Evolutionary conservation across 2,888 invertebrate species (phyloP).

Genomic region (Eupithecia vulgata): DNA sequence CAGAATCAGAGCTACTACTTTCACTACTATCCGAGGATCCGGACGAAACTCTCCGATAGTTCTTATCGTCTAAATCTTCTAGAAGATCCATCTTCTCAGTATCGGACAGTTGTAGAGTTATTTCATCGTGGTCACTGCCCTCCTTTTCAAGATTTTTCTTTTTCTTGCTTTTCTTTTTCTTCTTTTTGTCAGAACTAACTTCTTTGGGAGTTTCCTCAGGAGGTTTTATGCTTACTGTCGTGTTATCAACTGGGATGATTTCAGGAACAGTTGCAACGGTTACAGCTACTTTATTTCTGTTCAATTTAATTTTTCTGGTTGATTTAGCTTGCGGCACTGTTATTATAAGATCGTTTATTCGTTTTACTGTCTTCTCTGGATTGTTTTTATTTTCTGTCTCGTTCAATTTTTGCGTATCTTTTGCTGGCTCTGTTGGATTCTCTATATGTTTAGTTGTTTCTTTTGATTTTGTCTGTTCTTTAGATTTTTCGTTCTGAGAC

Average conservation of each 20-base stretch:
- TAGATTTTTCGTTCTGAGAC: constrained; percentile 3
- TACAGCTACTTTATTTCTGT: constrained; percentile 57
- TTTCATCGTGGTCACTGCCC: constrained; percentile 74
- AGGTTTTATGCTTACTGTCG: constrained; percentile 16
- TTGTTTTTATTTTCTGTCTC: constrained; percentile 23
- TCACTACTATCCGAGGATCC: constrained; percentile 45
- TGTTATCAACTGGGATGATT: constrained; percentile 13
- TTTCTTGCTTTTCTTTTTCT: constrained; percentile 63
- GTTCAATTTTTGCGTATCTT: constrained; percentile 17
- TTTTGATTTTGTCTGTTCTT: constrained; percentile 17
- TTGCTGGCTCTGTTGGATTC: constrained; percentile 8
- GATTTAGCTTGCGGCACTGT: constrained; percentile 68
- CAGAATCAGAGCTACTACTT: constrained; percentile 54
- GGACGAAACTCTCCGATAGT: constrained; percentile 55
- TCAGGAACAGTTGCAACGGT: constrained; percentile 28
- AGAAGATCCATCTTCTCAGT: constrained; percentile 79
- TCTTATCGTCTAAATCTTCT: constrained; percentile 71
- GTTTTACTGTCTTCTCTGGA: constrained; percentile 52
- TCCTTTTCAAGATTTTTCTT: constrained; percentile 60
- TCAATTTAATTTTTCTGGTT: constrained; percentile 72
- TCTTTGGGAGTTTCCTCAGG: constrained; percentile 11
- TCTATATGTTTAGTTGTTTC: neutral
- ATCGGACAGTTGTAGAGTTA: constrained; percentile 76
- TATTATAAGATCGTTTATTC: constrained; percentile 64
- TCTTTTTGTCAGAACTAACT: constrained; percentile 35